Base-by-base conservation (phyloP, 2,888 invertebrate species). In the Barypeithes pellucidus region DNA sequence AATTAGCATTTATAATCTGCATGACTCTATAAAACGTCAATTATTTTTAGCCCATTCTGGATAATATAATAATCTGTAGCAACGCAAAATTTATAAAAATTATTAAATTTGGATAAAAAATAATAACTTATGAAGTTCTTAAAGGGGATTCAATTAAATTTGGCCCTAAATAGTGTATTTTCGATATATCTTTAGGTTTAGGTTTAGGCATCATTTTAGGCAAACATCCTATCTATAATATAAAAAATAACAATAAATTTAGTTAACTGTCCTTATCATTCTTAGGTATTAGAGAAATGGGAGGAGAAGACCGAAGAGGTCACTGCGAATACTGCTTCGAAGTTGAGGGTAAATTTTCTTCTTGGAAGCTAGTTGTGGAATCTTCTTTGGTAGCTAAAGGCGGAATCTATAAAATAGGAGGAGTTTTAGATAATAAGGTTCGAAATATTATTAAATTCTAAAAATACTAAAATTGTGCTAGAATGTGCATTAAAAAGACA, bases 321-420 rank as follows among this genome's bases (percentile, higher is more conserved):
- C 67, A 63, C 75, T 75, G 67, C 52, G 69, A 71, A 66, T 68
- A 86, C 78, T 86, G 86, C 81, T 85, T 86, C 3, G 86, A 86
- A 70, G 86, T 86, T 20, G 86, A 86, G 59, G 86, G 86, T 67
- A 85, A 78, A 61, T 45, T 76, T 67, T 86, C 86, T 75, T 86
- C 86, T 69, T 85, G 84, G 77, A 86, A 86, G 79, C 84, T 84
- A 61, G 82, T 82, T 16, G 85, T 82, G 50, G 86, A 86, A 72
- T 85, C 85, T 79, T 86, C 86, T 78, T 85, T 84, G 69, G 83
- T 82, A 39, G 86, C 86, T 77, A 86, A 77, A 18, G 86, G 86
- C 63, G 86, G 86, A 75, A 85, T 84, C 86, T 87, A 79, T 43
- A 83, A 84, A 63, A 54, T 14, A 59, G 69, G 45, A 47, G 12